These are phyloP conservation scores for Melipona beecheii DNA, from an alignment of 2,888 invertebrate species.

Conservation along the genomic window DNA sequence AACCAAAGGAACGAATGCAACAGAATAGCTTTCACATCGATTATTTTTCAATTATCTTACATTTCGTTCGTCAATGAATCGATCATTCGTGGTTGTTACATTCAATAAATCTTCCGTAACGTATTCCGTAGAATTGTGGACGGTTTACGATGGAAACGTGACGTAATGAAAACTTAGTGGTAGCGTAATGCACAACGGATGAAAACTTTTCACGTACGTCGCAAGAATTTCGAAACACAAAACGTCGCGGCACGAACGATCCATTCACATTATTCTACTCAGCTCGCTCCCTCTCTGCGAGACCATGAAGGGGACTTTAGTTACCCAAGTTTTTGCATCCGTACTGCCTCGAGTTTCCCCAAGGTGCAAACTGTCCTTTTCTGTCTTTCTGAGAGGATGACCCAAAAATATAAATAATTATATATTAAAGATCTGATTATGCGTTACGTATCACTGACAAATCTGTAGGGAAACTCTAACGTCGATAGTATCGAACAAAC, in stretches of 20 bases:
- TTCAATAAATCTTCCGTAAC: neutral
- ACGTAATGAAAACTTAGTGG: neutral
- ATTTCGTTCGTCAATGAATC: neutral
- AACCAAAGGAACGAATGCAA: neutral
- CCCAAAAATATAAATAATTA: no score
- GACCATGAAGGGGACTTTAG: neutral
- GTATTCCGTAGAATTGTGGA: neutral
- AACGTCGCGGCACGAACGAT: neutral
- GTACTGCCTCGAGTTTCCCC: neutral
- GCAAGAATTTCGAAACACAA: neutral
- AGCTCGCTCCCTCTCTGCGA: neutral
- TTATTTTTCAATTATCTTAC: neutral
- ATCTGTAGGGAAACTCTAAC: no score
- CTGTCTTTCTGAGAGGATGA: no score
- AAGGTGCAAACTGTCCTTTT: no score
- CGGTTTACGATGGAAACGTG: neutral
- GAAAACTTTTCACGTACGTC: neutral
- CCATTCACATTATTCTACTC: neutral
- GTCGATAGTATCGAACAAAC: no score
- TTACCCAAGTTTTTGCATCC: slow-evolving; percentile 1
- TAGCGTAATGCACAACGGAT: neutral
- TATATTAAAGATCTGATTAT: no score
- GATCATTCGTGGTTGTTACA: no score
- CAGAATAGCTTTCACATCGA: neutral
- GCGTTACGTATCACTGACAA: no score